These are phyloP conservation scores for Nestor notabilis DNA, from an alignment of 2,113 vertebrate species.

Conservation along the genomic window DNA sequence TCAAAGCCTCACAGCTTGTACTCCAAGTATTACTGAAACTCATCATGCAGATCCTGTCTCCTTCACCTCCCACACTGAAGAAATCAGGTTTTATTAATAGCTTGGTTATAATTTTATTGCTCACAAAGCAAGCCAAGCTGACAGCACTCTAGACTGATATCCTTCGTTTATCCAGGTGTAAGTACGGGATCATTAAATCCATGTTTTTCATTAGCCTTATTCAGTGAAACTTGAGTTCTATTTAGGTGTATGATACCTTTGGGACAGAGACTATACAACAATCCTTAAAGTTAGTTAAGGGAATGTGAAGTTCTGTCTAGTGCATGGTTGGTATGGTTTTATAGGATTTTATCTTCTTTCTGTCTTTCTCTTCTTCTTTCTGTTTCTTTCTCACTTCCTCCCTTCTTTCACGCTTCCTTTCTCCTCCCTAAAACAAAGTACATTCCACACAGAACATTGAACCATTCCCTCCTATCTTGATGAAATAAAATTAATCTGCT, in stretches of 20 bases:
- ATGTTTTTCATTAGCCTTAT: neutral
- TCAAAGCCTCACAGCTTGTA: too few species aligned
- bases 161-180: constrained; percentile 3
- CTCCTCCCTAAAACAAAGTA: neutral
- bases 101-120: neutral
- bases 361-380: neutral
- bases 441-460: neutral
- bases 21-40: too few species aligned
- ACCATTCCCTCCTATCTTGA: neutral
- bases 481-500: neutral
- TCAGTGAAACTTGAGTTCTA: neutral
- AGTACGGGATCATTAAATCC: constrained; percentile 22
- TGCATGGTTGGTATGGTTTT: neutral
- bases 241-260: neutral
- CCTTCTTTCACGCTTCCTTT: neutral
- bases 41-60: too few species aligned
- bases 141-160: neutral
- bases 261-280: neutral
- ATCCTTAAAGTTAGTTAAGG: neutral
- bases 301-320: neutral
- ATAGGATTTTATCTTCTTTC: neutral
- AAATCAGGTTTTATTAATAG: constrained; percentile 21
- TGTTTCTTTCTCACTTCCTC: neutral
- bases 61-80: too few species aligned
- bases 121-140: neutral